phyloP scores from a whole-genome alignment of 2,797 vertebrate species.

The Galaxias olidus region DNA sequence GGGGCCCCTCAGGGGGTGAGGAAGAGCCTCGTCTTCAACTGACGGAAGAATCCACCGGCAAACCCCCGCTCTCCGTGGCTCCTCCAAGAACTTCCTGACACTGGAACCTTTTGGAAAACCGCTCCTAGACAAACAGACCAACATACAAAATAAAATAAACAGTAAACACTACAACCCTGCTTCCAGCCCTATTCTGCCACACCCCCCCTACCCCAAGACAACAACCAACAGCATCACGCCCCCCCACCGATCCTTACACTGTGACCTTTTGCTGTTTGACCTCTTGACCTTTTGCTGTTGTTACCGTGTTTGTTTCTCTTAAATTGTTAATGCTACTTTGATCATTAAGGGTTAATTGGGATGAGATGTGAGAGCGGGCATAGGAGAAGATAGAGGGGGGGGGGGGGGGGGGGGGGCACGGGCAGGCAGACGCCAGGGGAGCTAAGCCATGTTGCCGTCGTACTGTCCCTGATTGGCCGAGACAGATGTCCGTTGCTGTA shows the following conservation, averaged over 20 bases:
- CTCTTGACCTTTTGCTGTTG: constrained; percentile 88
- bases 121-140: constrained; percentile 86
- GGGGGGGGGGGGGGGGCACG: neutral
- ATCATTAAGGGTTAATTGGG: constrained; percentile 72
- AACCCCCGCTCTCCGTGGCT: constrained; percentile 72
- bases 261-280: constrained; percentile 87
- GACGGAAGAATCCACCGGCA: too few relatives aligned
- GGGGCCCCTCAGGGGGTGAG: constrained; percentile 42
- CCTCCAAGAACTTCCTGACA: constrained; percentile 80
- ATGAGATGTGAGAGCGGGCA: constrained; percentile 15
- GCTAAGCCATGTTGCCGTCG: constrained; percentile 3
- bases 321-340: constrained; percentile 46
- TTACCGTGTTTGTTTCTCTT: constrained; percentile 64
- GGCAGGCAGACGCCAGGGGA: constrained; percentile 11
- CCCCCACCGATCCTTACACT: constrained; percentile 71
- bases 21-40: neutral
- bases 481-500: constrained; percentile 22
- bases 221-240: neutral
- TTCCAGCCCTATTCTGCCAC: too few relatives aligned
- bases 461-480: constrained; percentile 10
- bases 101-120: constrained; percentile 84
- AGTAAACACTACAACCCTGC: neutral
- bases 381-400: neutral
- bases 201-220: too few relatives aligned
- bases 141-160: constrained; percentile 67